Conservation (phyloP, 1,140 invertebrate species). For the Oreohelix idahoensis region DNA sequence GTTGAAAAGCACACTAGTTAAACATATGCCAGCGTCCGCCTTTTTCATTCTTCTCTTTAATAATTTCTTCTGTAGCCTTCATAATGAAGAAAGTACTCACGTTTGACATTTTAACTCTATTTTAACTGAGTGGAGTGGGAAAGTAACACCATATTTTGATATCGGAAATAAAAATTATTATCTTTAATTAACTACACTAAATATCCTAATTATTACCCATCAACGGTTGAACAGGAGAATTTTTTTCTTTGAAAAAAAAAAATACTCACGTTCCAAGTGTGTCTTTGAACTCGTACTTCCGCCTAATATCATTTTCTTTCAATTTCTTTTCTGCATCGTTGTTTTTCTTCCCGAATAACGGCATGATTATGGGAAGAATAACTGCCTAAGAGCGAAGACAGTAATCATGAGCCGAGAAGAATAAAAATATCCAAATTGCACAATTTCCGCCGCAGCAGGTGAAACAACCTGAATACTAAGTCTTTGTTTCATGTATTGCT, state of each 20-base stretch:
- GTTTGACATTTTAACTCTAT: too few relatives aligned
- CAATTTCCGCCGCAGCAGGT: neutral
- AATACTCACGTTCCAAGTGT: slow-evolving; percentile 65
- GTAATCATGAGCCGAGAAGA: slow-evolving; percentile 41
- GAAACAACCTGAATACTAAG: neutral
- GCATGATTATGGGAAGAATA: slow-evolving; percentile 51
- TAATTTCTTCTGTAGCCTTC: too few relatives aligned
- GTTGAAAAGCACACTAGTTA: too few relatives aligned
- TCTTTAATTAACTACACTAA: too few relatives aligned
- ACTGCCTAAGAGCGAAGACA: neutral
- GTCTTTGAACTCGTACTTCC: slow-evolving; percentile 63
- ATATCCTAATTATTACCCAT: too few relatives aligned
- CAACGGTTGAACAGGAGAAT: too few relatives aligned
- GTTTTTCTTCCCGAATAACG: slow-evolving; percentile 64
- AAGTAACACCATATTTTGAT: too few relatives aligned
- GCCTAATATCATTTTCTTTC: slow-evolving; percentile 56
- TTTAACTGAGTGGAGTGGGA: too few relatives aligned
- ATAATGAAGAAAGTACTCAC: too few relatives aligned
- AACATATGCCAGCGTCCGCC: too few relatives aligned
- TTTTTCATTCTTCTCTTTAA: too few relatives aligned
- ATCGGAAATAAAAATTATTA: too few relatives aligned
- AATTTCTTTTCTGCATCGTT: slow-evolving; percentile 55
- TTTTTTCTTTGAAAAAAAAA: neutral
- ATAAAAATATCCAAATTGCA: neutral
- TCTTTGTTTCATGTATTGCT: neutral